Evolutionary conservation across 1,140 invertebrate genomes (phyloP).

Genomic region (Sycophila sp.): DNA sequence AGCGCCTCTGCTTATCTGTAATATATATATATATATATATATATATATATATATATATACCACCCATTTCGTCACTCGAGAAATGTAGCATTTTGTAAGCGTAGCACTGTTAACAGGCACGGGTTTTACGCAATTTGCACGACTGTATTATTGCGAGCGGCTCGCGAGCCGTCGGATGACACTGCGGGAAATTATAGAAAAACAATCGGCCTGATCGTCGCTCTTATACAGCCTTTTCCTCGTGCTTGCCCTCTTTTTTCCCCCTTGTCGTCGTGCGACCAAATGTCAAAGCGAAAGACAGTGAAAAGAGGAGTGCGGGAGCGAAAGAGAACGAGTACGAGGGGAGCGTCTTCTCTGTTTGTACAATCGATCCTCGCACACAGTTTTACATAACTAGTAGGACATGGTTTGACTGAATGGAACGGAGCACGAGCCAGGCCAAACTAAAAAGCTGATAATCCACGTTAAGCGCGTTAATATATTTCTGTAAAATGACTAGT

Average conservation of each 20-base stretch:
- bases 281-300: not conserved
- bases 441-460: no score
- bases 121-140: no score
- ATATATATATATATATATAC: no score
- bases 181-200: not conserved
- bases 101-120: no score
- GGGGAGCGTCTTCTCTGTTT: slow-evolving; percentile 45
- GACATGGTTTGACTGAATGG: slow-evolving; percentile 36
- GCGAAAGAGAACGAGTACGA: not conserved
- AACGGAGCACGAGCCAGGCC: not conserved
- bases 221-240: slow-evolving; percentile 44
- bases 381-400: slow-evolving; percentile 49
- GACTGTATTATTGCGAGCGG: no score
- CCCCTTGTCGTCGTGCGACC: not conserved
- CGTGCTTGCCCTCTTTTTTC: slow-evolving; percentile 30
- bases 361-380: slow-evolving; percentile 53
- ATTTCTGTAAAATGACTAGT: not conserved
- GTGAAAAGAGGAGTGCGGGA: slow-evolving; percentile 22
- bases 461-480: no score
- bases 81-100: no score
- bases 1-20: not conserved
- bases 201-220: slow-evolving; percentile 20
- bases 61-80: no score
- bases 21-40: not conserved
- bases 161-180: no score